These are phyloP conservation scores for Meliscaeva auricollis DNA, from an alignment of 2,888 invertebrate species.

Conservation along the genomic window DNA sequence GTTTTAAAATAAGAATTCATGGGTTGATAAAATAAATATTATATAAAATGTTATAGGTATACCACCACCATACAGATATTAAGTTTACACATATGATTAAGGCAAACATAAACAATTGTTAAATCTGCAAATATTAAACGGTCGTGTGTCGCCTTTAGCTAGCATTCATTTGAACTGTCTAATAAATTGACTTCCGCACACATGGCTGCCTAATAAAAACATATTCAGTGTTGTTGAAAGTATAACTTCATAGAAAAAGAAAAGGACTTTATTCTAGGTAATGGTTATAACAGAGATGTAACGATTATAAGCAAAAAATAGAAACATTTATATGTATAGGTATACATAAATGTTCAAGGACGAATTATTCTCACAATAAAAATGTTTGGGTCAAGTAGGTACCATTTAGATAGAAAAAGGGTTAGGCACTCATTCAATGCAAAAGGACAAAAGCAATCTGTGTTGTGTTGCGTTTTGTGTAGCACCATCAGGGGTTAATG, in stretches of 20 bases:
- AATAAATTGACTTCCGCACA: constrained; percentile 9
- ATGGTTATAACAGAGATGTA: neutral
- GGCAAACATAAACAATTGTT: constrained; percentile 6
- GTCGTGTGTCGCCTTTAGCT: neutral
- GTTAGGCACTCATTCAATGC: neutral
- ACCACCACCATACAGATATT: neutral
- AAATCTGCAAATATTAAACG: neutral
- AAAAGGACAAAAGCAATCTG: neutral
- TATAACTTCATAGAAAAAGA: constrained; percentile 8
- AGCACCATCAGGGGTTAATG: neutral
- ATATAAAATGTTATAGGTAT: neutral
- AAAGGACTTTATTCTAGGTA: neutral
- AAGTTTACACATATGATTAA: neutral
- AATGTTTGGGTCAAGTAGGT: constrained; percentile 14
- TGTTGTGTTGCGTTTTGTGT: neutral
- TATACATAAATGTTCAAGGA: constrained; percentile 10
- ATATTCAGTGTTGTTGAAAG: neutral
- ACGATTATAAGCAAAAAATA: neutral
- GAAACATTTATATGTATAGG: neutral
- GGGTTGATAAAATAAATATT: neutral
- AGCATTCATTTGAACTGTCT: neutral
- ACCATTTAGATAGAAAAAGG: constrained; percentile 23
- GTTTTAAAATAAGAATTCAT: constrained; percentile 1
- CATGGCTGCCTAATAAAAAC: neutral
- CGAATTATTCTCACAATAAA: constrained; percentile 12